Percentiles rank a stretch among this genome's conserved stretches.
phyloP scores from a whole-genome alignment of 1,140 invertebrate genomes.

The Augochlora pura region DNA sequence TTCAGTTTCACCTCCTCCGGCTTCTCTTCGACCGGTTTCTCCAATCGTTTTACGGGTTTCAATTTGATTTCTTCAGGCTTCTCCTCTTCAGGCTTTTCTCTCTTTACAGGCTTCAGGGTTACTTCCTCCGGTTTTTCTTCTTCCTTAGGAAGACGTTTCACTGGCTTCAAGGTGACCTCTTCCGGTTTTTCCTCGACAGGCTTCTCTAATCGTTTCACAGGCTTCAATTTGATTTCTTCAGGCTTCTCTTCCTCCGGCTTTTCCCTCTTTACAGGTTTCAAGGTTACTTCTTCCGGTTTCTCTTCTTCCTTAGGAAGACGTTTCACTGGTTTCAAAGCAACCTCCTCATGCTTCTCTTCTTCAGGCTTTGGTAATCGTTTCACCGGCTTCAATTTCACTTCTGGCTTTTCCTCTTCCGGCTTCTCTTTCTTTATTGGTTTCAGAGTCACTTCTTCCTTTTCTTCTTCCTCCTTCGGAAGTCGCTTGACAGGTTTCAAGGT shows the following conservation, averaged over 20 bases:
- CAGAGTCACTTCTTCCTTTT: constrained; percentile 63
- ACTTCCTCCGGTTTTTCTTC: constrained; percentile 27
- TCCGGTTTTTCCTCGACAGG: constrained; percentile 39
- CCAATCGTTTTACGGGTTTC: constrained; percentile 51
- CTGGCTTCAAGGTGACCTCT: constrained; percentile 58
- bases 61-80: constrained; percentile 32
- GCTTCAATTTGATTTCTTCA: constrained; percentile 58
- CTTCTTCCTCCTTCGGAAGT: constrained; percentile 54
- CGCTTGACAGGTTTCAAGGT: constrained; percentile 47
- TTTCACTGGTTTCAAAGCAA: constrained; percentile 50
- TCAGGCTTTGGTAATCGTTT: constrained; percentile 31
- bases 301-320: constrained; percentile 67
- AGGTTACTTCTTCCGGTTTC: constrained; percentile 24
- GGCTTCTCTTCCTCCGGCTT: constrained; percentile 49
- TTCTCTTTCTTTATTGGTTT: constrained; percentile 62
- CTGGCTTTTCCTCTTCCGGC: constrained; percentile 62
- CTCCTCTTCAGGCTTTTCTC: constrained; percentile 51
- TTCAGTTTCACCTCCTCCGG: constrained; percentile 63
- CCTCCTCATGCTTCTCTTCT: constrained; percentile 41
- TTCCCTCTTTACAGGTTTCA: constrained; percentile 41
- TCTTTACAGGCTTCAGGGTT: constrained; percentile 22
- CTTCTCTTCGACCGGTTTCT: constrained; percentile 31
- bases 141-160: constrained; percentile 12
- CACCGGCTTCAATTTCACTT: constrained; percentile 60
- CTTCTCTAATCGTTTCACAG: constrained; percentile 9